These are phyloP conservation scores for Clistopyga incitator DNA, from an alignment of 2,888 invertebrate species.

Conservation along the genomic window DNA sequence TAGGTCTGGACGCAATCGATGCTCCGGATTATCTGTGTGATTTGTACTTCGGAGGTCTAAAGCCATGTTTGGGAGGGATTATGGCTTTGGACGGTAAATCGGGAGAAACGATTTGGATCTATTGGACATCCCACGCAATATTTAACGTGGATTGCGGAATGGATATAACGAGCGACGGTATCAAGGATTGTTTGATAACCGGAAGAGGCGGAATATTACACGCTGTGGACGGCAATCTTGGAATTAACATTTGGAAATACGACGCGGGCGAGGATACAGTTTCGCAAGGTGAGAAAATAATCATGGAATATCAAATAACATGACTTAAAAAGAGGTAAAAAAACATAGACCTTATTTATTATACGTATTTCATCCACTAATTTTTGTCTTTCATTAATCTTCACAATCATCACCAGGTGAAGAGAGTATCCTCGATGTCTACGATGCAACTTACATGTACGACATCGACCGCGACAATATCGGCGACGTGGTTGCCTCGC, in stretches of 20 bases:
- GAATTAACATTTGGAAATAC: slow-evolving; percentile 88
- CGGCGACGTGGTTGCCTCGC: slow-evolving; percentile 89
- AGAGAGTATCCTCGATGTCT: slow-evolving; percentile 85
- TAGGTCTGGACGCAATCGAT: slow-evolving; percentile 78
- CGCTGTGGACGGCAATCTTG: slow-evolving; percentile 89
- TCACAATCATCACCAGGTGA: slow-evolving; percentile 36
- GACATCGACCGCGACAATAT: slow-evolving; percentile 90
- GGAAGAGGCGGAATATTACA: slow-evolving; percentile 90
- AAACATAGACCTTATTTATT: no score
- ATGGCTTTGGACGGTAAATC: slow-evolving; percentile 90
- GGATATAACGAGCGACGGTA: slow-evolving; percentile 89
- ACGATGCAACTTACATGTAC: slow-evolving; percentile 89
- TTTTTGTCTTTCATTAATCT: no score
- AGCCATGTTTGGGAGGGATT: slow-evolving; percentile 91
- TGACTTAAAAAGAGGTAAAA: no score
- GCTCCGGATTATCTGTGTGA: slow-evolving; percentile 87
- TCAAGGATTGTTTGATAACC: slow-evolving; percentile 90
- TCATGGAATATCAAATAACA: no score
- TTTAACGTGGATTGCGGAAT: slow-evolving; percentile 90
- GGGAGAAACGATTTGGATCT: slow-evolving; percentile 90
- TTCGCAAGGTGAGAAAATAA: slow-evolving; percentile 50
- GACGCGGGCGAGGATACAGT: slow-evolving; percentile 76
- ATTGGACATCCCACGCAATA: slow-evolving; percentile 90
- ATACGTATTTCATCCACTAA: no score
- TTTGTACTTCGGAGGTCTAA: slow-evolving; percentile 88